Conservation (phyloP, 2,888 invertebrate genomes). For the Agelastica alni region DNA sequence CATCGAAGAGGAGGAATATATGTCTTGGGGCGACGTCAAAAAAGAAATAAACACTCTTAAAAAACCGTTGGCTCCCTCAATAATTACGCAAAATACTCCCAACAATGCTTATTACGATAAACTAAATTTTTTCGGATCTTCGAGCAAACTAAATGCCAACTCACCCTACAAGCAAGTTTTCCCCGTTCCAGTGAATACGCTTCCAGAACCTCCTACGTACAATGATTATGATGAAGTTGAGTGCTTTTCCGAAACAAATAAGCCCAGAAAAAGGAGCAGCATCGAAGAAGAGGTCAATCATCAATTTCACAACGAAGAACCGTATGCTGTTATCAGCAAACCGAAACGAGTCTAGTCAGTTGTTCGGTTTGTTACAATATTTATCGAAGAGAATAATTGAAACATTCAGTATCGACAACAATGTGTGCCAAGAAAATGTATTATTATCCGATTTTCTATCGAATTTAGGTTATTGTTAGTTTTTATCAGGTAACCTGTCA, state of each 20-base stretch:
- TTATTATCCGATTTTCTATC: too few species aligned
- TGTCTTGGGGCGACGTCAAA: conserved; percentile 55
- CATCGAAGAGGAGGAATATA: conserved; percentile 53
- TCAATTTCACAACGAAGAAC: conserved; percentile 74
- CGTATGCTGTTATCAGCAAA: conserved; percentile 83
- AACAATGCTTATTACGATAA: conserved; percentile 70
- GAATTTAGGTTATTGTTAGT: too few species aligned
- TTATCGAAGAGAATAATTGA: too few species aligned
- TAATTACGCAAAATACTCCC: conserved; percentile 56
- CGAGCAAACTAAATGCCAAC: conserved; percentile 68
- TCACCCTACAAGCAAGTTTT: conserved; percentile 74
- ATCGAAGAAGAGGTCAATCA: conserved; percentile 63
- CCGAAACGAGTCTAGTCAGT: conserved; percentile 75
- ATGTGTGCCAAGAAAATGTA: too few species aligned
- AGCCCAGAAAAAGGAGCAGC: conserved; percentile 42
- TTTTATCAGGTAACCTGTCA: too few species aligned
- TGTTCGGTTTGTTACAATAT: conserved; percentile 7
- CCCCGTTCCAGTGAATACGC: conserved; percentile 36
- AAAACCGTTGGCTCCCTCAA: conserved; percentile 56
- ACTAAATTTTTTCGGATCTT: conserved; percentile 79
- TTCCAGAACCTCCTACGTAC: conserved; percentile 53
- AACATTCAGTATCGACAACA: too few species aligned
- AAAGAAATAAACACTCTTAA: conserved; percentile 47
- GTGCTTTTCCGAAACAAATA: conserved; percentile 8
- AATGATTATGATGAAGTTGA: conserved; percentile 75